A percentile compares a stretch with the other conserved stretches of the same genome.
These are phyloP conservation scores for Bombus polaris DNA, from an alignment of 1,140 invertebrate genomes.

Conservation along the genomic window DNA sequence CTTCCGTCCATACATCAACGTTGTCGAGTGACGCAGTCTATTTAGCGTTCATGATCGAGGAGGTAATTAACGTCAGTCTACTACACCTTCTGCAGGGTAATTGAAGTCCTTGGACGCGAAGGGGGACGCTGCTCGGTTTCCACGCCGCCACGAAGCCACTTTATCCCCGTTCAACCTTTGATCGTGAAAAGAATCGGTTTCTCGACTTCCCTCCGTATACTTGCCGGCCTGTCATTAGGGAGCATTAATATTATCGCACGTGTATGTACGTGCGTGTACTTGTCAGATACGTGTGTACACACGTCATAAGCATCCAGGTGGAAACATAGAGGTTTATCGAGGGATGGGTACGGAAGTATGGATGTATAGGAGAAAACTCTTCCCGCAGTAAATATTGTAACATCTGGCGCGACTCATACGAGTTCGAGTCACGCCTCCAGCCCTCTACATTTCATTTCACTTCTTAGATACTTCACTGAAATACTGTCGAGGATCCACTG, in stretches of 20 bases:
- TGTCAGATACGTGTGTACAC: conserved; percentile 21
- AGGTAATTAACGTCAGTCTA: conserved; percentile 41
- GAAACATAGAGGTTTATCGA: conserved; percentile 40
- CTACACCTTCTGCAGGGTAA: background rate
- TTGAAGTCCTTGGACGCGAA: conserved; percentile 7
- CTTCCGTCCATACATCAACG: background rate
- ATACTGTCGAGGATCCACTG: conserved; percentile 71
- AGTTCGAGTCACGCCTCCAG: conserved; percentile 75
- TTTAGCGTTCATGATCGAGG: conserved; percentile 22
- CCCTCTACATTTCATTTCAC: conserved; percentile 77
- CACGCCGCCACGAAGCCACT: background rate
- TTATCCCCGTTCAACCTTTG: conserved; percentile 27
- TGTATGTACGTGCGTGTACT: background rate
- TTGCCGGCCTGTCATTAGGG: conserved; percentile 10
- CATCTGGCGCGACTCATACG: conserved; percentile 76
- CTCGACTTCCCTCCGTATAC: background rate
- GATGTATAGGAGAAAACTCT: conserved; percentile 46
- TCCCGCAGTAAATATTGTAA: conserved; percentile 78
- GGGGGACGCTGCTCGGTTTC: background rate
- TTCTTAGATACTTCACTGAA: conserved; percentile 76
- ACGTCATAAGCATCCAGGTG: conserved; percentile 51
- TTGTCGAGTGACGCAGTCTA: background rate
- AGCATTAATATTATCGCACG: conserved; percentile 27
- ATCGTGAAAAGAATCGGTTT: background rate
- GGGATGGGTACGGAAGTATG: background rate